Conservation (phyloP, 2,888 invertebrate genomes). For the Apoderus coryli region DNA sequence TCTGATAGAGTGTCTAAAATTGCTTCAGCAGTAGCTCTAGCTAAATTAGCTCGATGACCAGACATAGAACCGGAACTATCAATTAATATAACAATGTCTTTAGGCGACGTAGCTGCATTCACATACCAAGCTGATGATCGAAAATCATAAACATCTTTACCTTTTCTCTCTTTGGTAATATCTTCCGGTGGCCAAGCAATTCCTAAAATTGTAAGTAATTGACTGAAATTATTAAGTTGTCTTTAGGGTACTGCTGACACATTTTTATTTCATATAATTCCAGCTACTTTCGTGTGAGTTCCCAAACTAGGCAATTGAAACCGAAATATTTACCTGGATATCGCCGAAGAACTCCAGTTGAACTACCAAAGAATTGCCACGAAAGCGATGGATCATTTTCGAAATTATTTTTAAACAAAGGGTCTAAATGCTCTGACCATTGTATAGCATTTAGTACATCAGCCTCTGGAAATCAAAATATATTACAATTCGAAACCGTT, state of each 20-base stretch:
- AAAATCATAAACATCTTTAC: conserved; percentile 82
- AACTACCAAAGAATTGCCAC: conserved; percentile 98
- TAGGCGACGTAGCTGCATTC: conserved; percentile 91
- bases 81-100: conserved; percentile 87
- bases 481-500: too few species aligned
- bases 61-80: conserved; percentile 86
- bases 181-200: conserved; percentile 77
- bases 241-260: too few species aligned
- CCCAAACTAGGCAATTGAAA: too few species aligned
- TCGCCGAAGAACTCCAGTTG: conserved; percentile 86
- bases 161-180: conserved; percentile 53
- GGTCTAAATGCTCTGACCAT: conserved; percentile 90
- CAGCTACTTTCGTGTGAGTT: too few species aligned
- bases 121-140: conserved; percentile 92
- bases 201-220: conserved; percentile 32
- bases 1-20: conserved; percentile 91
- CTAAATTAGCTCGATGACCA: conserved; percentile 70
- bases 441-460: conserved; percentile 81
- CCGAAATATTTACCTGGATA: conserved; percentile 66
- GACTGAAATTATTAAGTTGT: background rate
- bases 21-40: conserved; percentile 74
- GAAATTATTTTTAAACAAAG: conserved; percentile 78
- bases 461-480: conserved; percentile 49
- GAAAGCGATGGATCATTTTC: conserved; percentile 79
- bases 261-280: too few species aligned